These are phyloP conservation scores for Asobara japonica DNA, from an alignment of 1,140 invertebrate species.

Conservation along the genomic window DNA sequence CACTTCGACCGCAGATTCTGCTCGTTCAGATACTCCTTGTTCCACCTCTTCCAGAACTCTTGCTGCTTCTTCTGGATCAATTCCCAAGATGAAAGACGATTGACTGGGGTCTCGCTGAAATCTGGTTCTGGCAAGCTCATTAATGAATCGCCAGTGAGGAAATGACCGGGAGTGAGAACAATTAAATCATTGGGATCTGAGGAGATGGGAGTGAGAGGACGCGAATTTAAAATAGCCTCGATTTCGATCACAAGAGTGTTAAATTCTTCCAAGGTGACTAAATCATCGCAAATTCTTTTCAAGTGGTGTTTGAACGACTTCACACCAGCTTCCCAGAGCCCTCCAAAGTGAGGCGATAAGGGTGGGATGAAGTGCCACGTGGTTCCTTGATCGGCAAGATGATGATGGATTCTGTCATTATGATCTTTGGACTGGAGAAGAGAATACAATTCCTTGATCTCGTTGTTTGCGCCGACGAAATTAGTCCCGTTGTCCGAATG, in stretches of 20 bases:
- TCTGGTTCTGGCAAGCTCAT: conserved; percentile 2
- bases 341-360: neutral
- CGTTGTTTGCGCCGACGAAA: conserved; percentile 43
- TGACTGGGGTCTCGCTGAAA: neutral
- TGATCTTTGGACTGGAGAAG: neutral
- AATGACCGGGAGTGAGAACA: conserved; percentile 10
- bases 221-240: conserved; percentile 14
- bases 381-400: neutral
- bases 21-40: conserved; percentile 14
- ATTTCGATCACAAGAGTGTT: conserved; percentile 8
- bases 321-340: conserved; percentile 9
- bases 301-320: conserved; percentile 29
- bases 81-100: conserved; percentile 6
- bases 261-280: conserved; percentile 4
- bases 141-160: conserved; percentile 16
- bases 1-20: neutral
- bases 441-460: neutral
- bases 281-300: neutral
- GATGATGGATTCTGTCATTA: neutral
- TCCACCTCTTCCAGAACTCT: conserved; percentile 14
- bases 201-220: conserved; percentile 14
- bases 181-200: conserved; percentile 15
- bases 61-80: neutral
- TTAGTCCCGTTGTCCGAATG: conserved; percentile 45
- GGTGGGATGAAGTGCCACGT: conserved; percentile 23